These are phyloP conservation scores for Eilema caniola DNA, from an alignment of 2,888 invertebrate genomes.

Conservation along the genomic window DNA sequence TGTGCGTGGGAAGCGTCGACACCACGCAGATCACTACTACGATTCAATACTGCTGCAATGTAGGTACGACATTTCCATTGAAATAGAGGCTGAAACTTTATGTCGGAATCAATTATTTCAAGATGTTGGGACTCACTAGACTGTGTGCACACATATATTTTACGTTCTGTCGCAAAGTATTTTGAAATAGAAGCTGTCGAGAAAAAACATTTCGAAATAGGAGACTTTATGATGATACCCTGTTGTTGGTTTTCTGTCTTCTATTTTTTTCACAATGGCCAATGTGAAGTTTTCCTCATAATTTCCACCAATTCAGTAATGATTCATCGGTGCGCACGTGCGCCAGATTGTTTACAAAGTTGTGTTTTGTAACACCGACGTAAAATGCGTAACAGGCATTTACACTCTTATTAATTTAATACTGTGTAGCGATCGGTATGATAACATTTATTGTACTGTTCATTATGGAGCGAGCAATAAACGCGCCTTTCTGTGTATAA, in stretches of 20 bases:
- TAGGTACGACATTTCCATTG: conserved; percentile 8
- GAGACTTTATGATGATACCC: neutral
- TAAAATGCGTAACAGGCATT: conserved; percentile 67
- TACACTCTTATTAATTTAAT: conserved; percentile 62
- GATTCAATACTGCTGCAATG: conserved; percentile 48
- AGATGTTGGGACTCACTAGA: conserved; percentile 26
- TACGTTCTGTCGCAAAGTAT: conserved; percentile 12
- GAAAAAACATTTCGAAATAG: conserved; percentile 6
- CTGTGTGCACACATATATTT: conserved; percentile 18
- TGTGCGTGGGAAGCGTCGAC: conserved; percentile 65
- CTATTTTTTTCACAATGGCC: conserved; percentile 46
- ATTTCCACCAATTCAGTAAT: conserved; percentile 62
- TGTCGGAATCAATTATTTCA: conserved; percentile 22
- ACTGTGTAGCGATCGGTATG: conserved; percentile 58
- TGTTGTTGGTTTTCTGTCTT: conserved; percentile 1
- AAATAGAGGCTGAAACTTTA: conserved; percentile 21
- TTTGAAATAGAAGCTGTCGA: conserved; percentile 8
- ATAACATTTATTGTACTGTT: conserved; percentile 50
- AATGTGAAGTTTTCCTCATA: conserved; percentile 61
- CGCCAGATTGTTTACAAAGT: conserved; percentile 78
- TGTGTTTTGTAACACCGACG: conserved; percentile 73
- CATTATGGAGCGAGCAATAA: conserved; percentile 37
- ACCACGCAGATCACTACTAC: conserved; percentile 61
- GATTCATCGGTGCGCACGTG: conserved; percentile 73
- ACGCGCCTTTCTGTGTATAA: neutral